Evolutionary conservation across 2,797 vertebrate genomes (phyloP).

Genomic region (Sebastes cheni): DNA sequence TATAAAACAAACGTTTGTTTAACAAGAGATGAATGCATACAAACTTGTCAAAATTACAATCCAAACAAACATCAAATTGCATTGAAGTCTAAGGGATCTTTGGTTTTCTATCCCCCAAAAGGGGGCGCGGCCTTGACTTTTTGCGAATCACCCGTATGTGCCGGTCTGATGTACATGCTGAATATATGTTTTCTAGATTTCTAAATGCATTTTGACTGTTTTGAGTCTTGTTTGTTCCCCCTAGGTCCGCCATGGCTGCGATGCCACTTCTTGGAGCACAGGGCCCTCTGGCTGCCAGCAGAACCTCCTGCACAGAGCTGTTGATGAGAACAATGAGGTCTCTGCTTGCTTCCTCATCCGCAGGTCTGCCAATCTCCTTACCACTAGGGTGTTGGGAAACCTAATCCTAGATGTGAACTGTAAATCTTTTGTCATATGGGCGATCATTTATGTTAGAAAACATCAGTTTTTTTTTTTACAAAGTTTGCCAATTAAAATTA

Average conservation of each 20-base stretch:
- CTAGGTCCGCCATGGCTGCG: constrained; percentile 97
- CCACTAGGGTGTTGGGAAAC: not conserved
- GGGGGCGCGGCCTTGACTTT: no score
- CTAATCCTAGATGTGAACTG: not conserved
- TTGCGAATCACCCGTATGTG: accelerated
- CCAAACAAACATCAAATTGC: accelerated
- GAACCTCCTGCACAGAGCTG: constrained; percentile 93
- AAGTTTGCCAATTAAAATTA: not conserved
- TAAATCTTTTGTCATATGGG: not conserved
- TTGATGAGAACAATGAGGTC: constrained; percentile 95
- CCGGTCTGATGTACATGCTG: no score
- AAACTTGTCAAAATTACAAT: no score
- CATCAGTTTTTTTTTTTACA: not conserved
- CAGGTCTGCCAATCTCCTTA: constrained; percentile 83
- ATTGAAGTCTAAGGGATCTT: no score
- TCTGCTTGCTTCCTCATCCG: constrained; percentile 95
- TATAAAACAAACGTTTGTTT: no score
- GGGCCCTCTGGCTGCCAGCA: constrained; percentile 94
- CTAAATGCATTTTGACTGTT: not conserved
- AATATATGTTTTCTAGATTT: not conserved
- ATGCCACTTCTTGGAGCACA: constrained; percentile 92
- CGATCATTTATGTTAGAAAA: not conserved
- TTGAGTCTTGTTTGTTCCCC: not conserved
- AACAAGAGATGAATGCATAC: no score
- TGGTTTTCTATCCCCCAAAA: no score